A percentile compares a stretch with the other conserved stretches of the same genome.
Evolutionary conservation across 2,888 invertebrate species (phyloP).

Genomic region (Cerastis leucographa): DNA sequence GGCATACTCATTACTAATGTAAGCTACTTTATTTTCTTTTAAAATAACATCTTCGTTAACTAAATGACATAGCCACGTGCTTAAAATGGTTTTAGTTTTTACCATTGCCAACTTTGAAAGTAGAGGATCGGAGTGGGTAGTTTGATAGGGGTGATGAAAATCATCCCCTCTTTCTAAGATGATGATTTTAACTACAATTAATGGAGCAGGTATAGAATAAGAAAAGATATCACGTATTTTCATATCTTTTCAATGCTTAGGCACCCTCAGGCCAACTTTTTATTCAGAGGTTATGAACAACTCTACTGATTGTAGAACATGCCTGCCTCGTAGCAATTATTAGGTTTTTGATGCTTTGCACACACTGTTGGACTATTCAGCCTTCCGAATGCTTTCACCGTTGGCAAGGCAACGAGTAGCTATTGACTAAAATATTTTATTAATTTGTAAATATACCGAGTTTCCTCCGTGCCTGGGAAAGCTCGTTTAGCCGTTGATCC

Average conservation of each 20-base stretch:
- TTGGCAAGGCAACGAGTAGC: not conserved
- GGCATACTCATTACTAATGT: constrained; percentile 8
- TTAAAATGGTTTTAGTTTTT: not conserved
- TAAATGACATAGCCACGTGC: not conserved
- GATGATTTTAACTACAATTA: not conserved
- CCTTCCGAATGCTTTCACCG: not conserved
- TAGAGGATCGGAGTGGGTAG: not conserved
- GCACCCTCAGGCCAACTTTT: not conserved
- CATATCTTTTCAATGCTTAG: not conserved
- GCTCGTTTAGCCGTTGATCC: too few species aligned
- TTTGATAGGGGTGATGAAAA: not conserved
- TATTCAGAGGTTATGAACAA: not conserved
- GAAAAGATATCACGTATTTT: not conserved
- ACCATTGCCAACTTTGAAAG: too few species aligned
- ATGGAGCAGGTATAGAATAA: not conserved
- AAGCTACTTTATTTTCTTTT: not conserved
- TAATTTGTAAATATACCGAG: too few species aligned
- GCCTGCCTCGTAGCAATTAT: not conserved
- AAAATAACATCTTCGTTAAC: constrained; percentile 1
- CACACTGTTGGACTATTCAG: not conserved
- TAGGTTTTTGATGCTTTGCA: not conserved
- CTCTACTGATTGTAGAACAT: not conserved
- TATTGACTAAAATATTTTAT: too few species aligned
- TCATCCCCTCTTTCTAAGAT: not conserved
- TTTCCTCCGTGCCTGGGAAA: too few species aligned